These are phyloP conservation scores for Sinodicranocentrus sp. DNA, from an alignment of 2,888 invertebrate genomes.

Conservation along the genomic window DNA sequence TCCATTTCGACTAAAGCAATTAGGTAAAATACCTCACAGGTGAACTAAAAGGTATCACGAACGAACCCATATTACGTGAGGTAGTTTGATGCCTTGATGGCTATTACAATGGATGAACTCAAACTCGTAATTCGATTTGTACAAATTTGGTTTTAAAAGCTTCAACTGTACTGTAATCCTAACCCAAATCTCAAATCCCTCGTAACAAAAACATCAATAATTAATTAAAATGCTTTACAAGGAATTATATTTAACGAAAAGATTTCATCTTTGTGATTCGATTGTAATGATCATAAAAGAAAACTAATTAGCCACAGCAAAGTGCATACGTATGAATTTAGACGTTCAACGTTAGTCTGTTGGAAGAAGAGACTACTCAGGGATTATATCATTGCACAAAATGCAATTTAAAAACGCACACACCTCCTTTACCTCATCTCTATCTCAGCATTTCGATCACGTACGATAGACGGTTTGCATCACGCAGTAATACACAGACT, in stretches of 20 bases:
- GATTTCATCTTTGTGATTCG: too few relatives aligned
- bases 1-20: too few relatives aligned
- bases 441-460: neutral
- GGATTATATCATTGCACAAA: neutral
- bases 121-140: neutral
- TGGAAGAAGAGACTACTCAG: too few relatives aligned
- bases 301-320: constrained; percentile 5
- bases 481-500: neutral
- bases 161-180: constrained; percentile 14
- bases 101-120: neutral
- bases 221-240: constrained; percentile 14
- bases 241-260: neutral
- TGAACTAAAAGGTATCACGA: too few relatives aligned
- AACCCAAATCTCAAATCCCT: constrained; percentile 24
- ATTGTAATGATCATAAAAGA: neutral
- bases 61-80: too few relatives aligned
- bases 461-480: neutral
- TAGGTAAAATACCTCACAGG: too few relatives aligned
- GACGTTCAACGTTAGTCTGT: too few relatives aligned
- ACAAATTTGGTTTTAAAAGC: constrained; percentile 5
- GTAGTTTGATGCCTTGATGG: neutral
- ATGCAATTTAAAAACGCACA: constrained; percentile 7
- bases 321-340: too few relatives aligned
- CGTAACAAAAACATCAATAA: constrained; percentile 2
- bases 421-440: constrained; percentile 20